Conservation (phyloP, 1,140 invertebrate species). For the Drosophila lowei region DNA sequence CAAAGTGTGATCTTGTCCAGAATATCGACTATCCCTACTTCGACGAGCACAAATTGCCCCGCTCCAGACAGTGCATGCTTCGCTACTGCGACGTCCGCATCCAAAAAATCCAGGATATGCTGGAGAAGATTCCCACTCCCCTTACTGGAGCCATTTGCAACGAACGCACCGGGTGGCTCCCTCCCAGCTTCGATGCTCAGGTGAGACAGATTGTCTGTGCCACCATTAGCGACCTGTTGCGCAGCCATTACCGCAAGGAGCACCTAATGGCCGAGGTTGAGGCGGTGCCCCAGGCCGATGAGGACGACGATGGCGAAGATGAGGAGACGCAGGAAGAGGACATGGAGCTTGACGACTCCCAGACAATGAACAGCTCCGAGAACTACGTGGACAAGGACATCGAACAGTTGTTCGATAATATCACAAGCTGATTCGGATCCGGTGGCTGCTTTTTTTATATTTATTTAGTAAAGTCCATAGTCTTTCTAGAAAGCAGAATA, state of each 20-base stretch:
- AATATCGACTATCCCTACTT: constrained; percentile 79
- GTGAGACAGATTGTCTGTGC: constrained; percentile 88
- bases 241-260: constrained; percentile 83
- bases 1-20: constrained; percentile 58
- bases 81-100: constrained; percentile 92
- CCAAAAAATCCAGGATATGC: constrained; percentile 92
- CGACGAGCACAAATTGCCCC: constrained; percentile 72
- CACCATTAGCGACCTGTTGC: constrained; percentile 85
- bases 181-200: constrained; percentile 87
- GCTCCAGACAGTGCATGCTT: constrained; percentile 75
- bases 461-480: too few relatives aligned
- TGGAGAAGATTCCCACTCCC: constrained; percentile 87
- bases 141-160: constrained; percentile 87
- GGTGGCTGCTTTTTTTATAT: too few relatives aligned
- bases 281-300: constrained; percentile 51
- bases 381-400: constrained; percentile 53
- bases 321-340: constrained; percentile 64
- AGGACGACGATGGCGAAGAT: constrained; percentile 58
- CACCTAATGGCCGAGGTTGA: constrained; percentile 67
- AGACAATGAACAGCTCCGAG: constrained; percentile 22
- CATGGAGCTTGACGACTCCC: constrained; percentile 58
- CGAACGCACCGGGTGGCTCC: constrained; percentile 90
- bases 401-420: constrained; percentile 60
- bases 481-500: too few relatives aligned
- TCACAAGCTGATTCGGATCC: constrained; percentile 44